These are phyloP conservation scores for Micromys minutus DNA, from an alignment of 2,113 vertebrate species.

Conservation along the genomic window DNA sequence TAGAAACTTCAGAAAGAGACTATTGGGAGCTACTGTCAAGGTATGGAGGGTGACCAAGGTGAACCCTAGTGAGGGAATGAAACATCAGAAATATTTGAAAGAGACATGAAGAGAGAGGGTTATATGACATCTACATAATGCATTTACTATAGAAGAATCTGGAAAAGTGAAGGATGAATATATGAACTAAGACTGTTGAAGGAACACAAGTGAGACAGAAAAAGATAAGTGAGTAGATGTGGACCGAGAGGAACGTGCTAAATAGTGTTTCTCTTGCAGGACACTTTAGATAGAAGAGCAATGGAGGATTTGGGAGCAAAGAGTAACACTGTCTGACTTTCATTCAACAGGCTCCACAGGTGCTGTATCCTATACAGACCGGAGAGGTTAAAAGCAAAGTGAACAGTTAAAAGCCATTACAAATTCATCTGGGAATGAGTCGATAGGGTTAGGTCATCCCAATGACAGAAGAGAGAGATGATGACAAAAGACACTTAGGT, in stretches of 20 bases:
- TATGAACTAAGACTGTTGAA: background rate
- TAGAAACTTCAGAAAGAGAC: background rate
- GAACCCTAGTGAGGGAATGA: background rate
- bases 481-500: background rate
- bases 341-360: background rate
- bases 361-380: background rate
- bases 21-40: background rate
- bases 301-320: background rate
- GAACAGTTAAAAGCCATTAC: background rate
- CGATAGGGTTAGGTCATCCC: background rate
- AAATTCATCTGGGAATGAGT: background rate
- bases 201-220: background rate
- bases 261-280: accelerated
- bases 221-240: background rate
- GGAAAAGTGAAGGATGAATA: background rate
- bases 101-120: background rate
- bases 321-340: background rate
- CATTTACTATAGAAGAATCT: background rate
- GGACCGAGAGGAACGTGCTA: background rate
- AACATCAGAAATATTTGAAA: background rate
- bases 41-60: background rate
- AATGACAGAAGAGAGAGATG: background rate
- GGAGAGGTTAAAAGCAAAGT: background rate
- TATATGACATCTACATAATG: background rate
- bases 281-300: background rate